These are phyloP conservation scores for Drosophila demipolita DNA, from an alignment of 2,888 invertebrate genomes.

Conservation along the genomic window DNA sequence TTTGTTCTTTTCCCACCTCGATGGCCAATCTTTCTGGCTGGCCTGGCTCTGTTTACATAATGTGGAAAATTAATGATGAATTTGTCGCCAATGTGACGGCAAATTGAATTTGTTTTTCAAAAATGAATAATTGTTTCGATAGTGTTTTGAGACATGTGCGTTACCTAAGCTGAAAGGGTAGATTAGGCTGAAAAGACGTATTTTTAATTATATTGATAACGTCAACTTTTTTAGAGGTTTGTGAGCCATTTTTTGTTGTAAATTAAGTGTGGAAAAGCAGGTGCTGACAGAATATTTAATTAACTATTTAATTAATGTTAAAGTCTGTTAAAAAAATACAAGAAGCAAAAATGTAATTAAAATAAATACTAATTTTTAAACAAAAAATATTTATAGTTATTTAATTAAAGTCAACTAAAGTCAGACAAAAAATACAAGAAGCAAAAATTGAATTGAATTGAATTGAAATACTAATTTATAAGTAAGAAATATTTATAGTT, in stretches of 20 bases:
- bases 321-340: too few relatives aligned
- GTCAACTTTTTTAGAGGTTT: background rate
- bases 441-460: too few relatives aligned
- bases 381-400: too few relatives aligned
- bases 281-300: background rate
- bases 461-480: too few relatives aligned
- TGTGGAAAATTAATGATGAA: conserved; percentile 77
- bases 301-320: too few relatives aligned
- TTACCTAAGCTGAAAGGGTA: background rate
- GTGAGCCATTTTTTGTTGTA: background rate
- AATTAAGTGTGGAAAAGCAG: background rate
- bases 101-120: conserved; percentile 38
- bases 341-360: too few relatives aligned
- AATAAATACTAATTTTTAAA: too few relatives aligned
- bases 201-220: conserved; percentile 2
- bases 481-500: too few relatives aligned
- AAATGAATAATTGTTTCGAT: conserved; percentile 67
- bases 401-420: too few relatives aligned
- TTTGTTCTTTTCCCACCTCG: conserved; percentile 44
- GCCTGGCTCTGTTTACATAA: conserved; percentile 72
- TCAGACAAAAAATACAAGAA: too few relatives aligned
- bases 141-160: conserved; percentile 24
- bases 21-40: background rate
- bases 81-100: conserved; percentile 50
- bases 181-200: background rate